phyloP scores from a whole-genome alignment of 2,113 vertebrate genomes.

The Pachycephala philippinensis region DNA sequence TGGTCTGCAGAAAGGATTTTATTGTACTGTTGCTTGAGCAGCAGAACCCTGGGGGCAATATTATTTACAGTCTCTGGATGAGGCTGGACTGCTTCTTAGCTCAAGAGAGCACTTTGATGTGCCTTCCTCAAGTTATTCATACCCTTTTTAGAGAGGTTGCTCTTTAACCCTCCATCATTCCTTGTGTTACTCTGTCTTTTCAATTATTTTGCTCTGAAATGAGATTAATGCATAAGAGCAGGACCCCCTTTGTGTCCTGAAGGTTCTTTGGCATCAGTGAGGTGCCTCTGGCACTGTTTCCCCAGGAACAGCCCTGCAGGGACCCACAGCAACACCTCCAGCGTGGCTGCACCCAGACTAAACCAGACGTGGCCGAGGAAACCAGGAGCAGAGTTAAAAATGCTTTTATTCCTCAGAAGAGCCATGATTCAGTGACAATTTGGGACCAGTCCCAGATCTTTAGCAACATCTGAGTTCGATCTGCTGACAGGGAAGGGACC shows the following conservation, averaged over 20 bases:
- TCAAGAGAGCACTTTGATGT: neutral
- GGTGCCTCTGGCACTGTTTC: neutral
- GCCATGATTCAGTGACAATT: neutral
- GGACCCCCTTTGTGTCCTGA: neutral
- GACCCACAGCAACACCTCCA: neutral
- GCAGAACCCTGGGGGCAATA: neutral
- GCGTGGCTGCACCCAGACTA: neutral
- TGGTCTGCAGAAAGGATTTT: neutral
- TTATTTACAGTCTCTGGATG: neutral
- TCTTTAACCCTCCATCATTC: neutral
- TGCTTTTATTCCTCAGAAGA: neutral
- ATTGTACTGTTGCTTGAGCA: neutral
- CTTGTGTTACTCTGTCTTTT: neutral
- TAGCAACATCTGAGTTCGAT: fast-evolving
- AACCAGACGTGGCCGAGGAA: neutral
- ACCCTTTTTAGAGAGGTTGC: neutral
- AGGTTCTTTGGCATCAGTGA: neutral
- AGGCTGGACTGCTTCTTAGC: neutral
- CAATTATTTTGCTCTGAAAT: neutral
- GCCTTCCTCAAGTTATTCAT: neutral
- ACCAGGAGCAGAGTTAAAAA: neutral
- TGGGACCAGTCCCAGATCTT: neutral
- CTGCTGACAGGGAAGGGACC: neutral
- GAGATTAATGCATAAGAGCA: neutral
- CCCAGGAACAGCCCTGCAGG: neutral